Base-by-base conservation (phyloP, 1,140 invertebrate species). In the Drosophila erecta region DNA sequence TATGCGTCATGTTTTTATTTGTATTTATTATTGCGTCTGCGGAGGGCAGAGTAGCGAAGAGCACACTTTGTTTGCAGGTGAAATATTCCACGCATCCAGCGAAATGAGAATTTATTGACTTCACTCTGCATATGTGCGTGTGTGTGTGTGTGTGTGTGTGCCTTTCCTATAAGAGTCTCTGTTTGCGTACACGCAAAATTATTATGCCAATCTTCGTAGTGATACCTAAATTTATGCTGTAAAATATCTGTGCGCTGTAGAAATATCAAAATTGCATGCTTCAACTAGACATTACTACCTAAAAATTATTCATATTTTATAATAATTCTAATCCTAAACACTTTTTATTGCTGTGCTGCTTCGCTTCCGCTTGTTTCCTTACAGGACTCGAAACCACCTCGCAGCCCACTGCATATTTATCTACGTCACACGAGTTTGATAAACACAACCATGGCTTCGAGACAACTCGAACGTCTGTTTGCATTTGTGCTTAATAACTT, bases 21-120 rank as follows among this genome's bases (percentile, higher is more conserved):
- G 81, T 86, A 86, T 90, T 87, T 87, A 87, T 87, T 87, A 87
- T 87, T 87, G 75, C 84, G 66, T 70, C 65, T 65, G 60, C 46
- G 37, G 37, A 67, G 59, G 41, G 64, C 44, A 15, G 44, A 43
- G 44, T 24, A 15, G 60, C 49, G 56, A 53, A 20, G 20, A 46
- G 74, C 46, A 57, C 65, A 72, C 73, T 87, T 74, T 76, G 69
- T 77, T 89, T 89, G 67, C 76, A 84, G 84, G 84, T 89, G 79
- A 83, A 87, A 79, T 83, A 73, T 72, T 77, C 61, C 41, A 76
- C 74, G 64, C 73, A 81, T 60, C 58, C 35, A 64, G 75, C 65
- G 64, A 89, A 89, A 89, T 89, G 84, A 84, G 67, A 89, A 89
- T 89, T 84, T 89, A 89, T 89, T 89, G 84, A 89, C 84, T 89